Base-by-base conservation (phyloP, 2,888 invertebrate genomes). In the Pyralis farinalis region DNA sequence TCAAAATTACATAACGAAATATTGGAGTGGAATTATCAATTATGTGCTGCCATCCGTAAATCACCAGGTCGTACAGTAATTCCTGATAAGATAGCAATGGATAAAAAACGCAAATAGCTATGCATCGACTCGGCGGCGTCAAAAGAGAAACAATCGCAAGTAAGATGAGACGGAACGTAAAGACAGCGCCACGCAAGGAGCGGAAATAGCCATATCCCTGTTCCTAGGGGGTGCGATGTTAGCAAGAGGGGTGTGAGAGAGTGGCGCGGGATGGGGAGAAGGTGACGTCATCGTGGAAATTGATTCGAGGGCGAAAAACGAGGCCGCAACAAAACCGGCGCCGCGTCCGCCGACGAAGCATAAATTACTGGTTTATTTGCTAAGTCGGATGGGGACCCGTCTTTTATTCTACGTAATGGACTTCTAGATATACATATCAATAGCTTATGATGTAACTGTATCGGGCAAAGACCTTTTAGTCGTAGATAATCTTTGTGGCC, bases 291-390 rank as follows among this genome's bases (percentile, higher is more conserved):
- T 70, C 66, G 70, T 76, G 73, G 71, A 80, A 83, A 85, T 85
- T 85, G 84, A 85, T 85, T 84, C 74, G 72, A 68, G 71, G 76
- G 76, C 76, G 79, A 77, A 84, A 81, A 81, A 82, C 73, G 75
- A 72, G 77, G 82, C 77, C 79, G 75, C 70, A 71, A 73, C 74
- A 73, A 77, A 75, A 65, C 64, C 69, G 77, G 75, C 76, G 78
- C 64, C 67, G 55, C 64, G 69, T 64, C 69, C 74, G 65, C 53
- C 60, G 58, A 59, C 69, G 61, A 66, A 66, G 75, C 74, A 79
- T 80, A 79, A 83, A 80, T 80, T 82, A 78, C 78, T 65, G 65
- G 51, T 60, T 67, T 79, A 80, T 81, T 80, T 76, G 77, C 68
- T 72, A 72, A 77, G 63, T 55, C 43, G 45, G 51, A 63, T 57